Evolutionary conservation across 2,888 invertebrate species (phyloP).

Genomic region (Rhagonycha fulva): DNA sequence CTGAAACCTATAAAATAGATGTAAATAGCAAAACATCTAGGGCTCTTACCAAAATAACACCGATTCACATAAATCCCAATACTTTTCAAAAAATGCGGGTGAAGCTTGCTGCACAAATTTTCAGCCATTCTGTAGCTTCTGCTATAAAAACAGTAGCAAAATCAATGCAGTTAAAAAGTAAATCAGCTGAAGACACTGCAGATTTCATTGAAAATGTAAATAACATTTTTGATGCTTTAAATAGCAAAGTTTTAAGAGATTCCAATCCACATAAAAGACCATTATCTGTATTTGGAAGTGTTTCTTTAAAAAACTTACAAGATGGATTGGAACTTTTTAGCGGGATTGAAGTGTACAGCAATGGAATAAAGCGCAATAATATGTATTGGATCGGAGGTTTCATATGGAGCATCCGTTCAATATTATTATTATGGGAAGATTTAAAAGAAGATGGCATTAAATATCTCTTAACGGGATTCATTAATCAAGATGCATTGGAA

Average conservation of each 20-base stretch:
- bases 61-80: conserved; percentile 18
- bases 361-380: conserved; percentile 13
- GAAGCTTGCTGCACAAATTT: conserved; percentile 20
- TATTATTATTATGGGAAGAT: conserved; percentile 32
- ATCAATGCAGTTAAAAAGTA: background rate
- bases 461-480: conserved; percentile 22
- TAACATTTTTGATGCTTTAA: conserved; percentile 15
- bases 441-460: conserved; percentile 21
- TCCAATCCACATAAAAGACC: conserved; percentile 3
- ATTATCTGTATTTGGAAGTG: conserved; percentile 10
- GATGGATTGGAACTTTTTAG: conserved; percentile 26
- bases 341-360: conserved; percentile 20
- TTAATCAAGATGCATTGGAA: conserved; percentile 38
- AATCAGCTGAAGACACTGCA: background rate
- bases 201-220: conserved; percentile 8
- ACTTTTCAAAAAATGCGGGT: conserved; percentile 21
- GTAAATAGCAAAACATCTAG: conserved; percentile 1
- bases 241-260: background rate
- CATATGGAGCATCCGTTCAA: conserved; percentile 33
- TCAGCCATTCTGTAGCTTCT: conserved; percentile 11
- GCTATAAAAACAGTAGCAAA: conserved; percentile 6
- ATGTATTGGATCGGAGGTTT: conserved; percentile 38
- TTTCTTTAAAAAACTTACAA: conserved; percentile 31
- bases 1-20: conserved; percentile 14
- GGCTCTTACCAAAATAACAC: conserved; percentile 7